Conservation (phyloP, 1,140 invertebrate species). For the Pararge aegeria region DNA sequence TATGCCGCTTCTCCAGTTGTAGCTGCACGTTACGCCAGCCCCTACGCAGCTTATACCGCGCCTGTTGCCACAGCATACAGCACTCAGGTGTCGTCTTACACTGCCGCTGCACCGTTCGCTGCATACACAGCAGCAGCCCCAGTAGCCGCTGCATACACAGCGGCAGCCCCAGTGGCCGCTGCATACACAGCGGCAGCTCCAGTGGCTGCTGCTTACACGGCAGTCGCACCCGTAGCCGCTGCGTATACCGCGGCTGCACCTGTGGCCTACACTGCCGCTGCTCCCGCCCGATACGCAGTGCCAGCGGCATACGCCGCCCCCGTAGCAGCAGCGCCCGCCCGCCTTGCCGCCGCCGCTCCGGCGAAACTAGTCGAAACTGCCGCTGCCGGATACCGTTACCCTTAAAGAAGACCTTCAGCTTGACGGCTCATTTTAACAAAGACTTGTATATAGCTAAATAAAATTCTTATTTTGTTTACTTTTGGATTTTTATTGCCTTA, state of each 20-base stretch:
- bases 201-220: constrained; percentile 12
- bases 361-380: constrained; percentile 51
- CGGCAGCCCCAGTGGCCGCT: constrained; percentile 28
- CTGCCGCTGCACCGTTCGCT: constrained; percentile 24
- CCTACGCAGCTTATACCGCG: constrained; percentile 35
- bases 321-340: constrained; percentile 32
- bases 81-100: constrained; percentile 11
- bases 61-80: constrained; percentile 23
- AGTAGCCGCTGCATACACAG: constrained; percentile 32
- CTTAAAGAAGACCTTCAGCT: constrained; percentile 41
- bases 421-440: constrained; percentile 47
- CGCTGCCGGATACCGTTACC: constrained; percentile 59
- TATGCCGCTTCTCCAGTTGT: constrained; percentile 42
- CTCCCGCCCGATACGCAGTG: constrained; percentile 30
- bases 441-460: constrained; percentile 63
- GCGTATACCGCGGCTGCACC: constrained; percentile 31
- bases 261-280: constrained; percentile 26
- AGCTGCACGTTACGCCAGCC: constrained; percentile 28
- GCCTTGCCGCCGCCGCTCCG: constrained; percentile 37
- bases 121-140: not conserved
- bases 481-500: constrained; percentile 18
- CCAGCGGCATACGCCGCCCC: constrained; percentile 31
- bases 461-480: constrained; percentile 43
- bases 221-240: constrained; percentile 12
- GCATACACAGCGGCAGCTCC: constrained; percentile 24